These are phyloP conservation scores for Alloplasta piceator DNA, from an alignment of 2,888 invertebrate genomes.

Conservation along the genomic window DNA sequence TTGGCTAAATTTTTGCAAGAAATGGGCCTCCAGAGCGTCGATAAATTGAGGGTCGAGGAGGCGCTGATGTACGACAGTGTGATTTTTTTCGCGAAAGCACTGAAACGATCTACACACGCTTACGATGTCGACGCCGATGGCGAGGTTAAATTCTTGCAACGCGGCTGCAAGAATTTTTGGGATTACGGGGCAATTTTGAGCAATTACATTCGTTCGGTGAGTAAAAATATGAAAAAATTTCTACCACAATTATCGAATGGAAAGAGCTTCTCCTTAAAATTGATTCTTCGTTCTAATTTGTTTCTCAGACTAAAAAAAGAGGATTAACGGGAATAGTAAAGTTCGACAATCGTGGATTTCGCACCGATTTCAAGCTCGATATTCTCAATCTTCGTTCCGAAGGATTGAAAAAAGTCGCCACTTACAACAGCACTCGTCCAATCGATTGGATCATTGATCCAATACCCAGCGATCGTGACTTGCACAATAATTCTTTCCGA, in stretches of 20 bases:
- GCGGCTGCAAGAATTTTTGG: conserved; percentile 88
- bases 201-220: conserved; percentile 92
- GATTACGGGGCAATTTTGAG: conserved; percentile 91
- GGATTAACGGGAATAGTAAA: conserved; percentile 91
- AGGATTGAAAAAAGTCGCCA: conserved; percentile 88
- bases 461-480: conserved; percentile 83
- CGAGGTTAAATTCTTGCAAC: conserved; percentile 83
- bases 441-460: conserved; percentile 83
- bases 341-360: conserved; percentile 91
- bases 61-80: conserved; percentile 95
- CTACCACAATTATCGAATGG: neutral
- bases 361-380: conserved; percentile 88
- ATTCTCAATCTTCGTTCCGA: conserved; percentile 87
- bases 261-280: no score
- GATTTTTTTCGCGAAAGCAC: conserved; percentile 90
- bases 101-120: conserved; percentile 87
- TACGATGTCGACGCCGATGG: conserved; percentile 83
- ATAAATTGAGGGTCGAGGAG: conserved; percentile 87
- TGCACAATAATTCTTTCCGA: conserved; percentile 89
- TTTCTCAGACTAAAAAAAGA: conserved; percentile 86
- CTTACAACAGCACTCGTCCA: conserved; percentile 88
- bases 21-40: conserved; percentile 66
- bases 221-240: conserved; percentile 70
- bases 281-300: neutral
- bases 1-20: conserved; percentile 55